Base-by-base conservation (phyloP, 2,888 invertebrate species). In the Pollenia amentaria region DNA sequence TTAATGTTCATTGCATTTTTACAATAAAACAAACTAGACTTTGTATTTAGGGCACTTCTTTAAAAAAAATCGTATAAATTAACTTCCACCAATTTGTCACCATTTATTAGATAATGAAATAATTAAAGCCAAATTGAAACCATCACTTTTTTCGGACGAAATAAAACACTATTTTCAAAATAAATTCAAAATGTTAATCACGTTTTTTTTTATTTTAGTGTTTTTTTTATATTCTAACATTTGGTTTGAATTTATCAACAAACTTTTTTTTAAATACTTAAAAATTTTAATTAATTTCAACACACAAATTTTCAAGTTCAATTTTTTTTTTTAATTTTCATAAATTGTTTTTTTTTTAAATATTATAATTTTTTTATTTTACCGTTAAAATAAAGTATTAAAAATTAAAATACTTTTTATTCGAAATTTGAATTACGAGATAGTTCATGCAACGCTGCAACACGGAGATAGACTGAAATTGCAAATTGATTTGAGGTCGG, bases 401-500 rank as follows among this genome's bases (percentile, higher is more conserved):
- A n/a, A n/a, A 29, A 29, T 29, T 29, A 65, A 60, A 42, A 46
- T 51, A n/a, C 12, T 67, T 81, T 84, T 78, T 88, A 83, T 72
- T 82, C 79, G 69, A 55, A 38, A 21, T 62, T 70, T 72, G 1
- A 79, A 81, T 77, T 44, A 82, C 76, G 40, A 70, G 81, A 81
- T 90, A 92, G 92, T 92, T 92, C 91, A 89, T 91, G 91, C 92
- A 92, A 91, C 91, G 90, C 91, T 92, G 93, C 92, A 93, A 93
- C 93, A 91, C 92, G 93, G 91, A 92, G 93, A 93, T 93, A 93
- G 93, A 93, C 93, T 93, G 93, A 93, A 93, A 93, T 93, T 93
- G 92, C 92, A 91, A 92, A 93, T 91, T 93, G 91, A 93, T 92
- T 92, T 92, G 91, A 91, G 92, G 93, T 93, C 93, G 93, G 93